Evolutionary conservation across 2,888 invertebrate species (phyloP), one percentile per base, ranked within the genome.

Genomic region (Tanaodytes sp.): DNA sequence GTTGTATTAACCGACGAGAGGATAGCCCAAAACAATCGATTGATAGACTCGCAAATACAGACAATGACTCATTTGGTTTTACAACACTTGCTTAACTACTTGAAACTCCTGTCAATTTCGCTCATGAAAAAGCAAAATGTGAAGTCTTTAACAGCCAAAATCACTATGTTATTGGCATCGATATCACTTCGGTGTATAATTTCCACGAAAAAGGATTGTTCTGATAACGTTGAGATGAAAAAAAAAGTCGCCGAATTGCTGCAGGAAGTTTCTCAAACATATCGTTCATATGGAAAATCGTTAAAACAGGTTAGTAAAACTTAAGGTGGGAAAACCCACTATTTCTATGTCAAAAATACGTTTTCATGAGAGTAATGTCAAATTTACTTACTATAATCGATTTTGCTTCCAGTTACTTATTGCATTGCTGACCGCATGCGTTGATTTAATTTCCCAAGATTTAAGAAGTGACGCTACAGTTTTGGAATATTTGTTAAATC

Each of bases 1-100:
- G 83, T 84, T 0, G 78, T 80, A n/a, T 72, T 85, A 1, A 85
- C 84, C 0, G 82, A 84, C 16, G 79, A 80, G 2, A 79, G 82
- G 36, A 79, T 81, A 1, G 66, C 75, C 0, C 77, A 75, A 4
- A 77, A 74, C 43, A 79, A 79, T 62, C 71, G 76, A 0, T 73
- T 82, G 14, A 70, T 72, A 11, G 72, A 76, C 2, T 59, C 74
- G 0, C 82, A 82, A 46, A 78, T 79, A 4, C 77, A 78, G 15
- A 48, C 79, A 0, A 80, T 83, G 40, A 82, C 80, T 0, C 76
- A 74, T 49, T 71, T 80, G 2, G 79, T 81, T 0, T 63, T 85
- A n/a, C 76, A 81, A 2, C 79, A 81, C 1, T 59, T 84, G 6
- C 67, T 82, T 1, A 66, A 73, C 11, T 77, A 79, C 9, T 66